Evolutionary conservation across 1,140 invertebrate genomes (phyloP).

Genomic region (Drosophila arawakana): DNA sequence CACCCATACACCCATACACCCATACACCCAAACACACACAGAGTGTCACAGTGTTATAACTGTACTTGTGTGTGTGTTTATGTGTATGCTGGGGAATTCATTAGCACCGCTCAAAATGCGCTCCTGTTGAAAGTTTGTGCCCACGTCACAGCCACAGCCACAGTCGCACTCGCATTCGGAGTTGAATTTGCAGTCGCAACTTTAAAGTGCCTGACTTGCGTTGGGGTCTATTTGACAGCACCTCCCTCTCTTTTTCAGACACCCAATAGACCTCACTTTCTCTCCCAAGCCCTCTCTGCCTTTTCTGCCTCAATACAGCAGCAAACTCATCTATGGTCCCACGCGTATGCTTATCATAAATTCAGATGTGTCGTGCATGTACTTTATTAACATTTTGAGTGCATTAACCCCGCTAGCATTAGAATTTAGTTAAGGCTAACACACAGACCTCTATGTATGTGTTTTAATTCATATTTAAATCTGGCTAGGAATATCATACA

Average conservation of each 20-base stretch:
- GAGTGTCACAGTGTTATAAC: not conserved
- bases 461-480: not conserved
- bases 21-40: conserved; percentile 12
- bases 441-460: too few species aligned
- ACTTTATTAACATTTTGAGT: conserved; percentile 79
- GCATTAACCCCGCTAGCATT: conserved; percentile 71
- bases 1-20: conserved; percentile 22
- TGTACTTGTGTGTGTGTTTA: conserved; percentile 16
- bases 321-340: conserved; percentile 45
- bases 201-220: conserved; percentile 62
- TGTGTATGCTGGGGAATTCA: conserved; percentile 72
- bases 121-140: conserved; percentile 64
- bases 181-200: conserved; percentile 47
- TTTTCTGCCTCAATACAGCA: not conserved
- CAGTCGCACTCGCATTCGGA: conserved; percentile 23
- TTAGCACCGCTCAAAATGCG: conserved; percentile 65
- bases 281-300: not conserved
- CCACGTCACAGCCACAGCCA: conserved; percentile 30
- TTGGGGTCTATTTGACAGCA: conserved; percentile 13
- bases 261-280: not conserved
- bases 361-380: conserved; percentile 65
- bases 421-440: conserved; percentile 13
- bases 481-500: not conserved
- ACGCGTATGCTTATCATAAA: conserved; percentile 78
- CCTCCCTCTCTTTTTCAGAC: not conserved